Conservation (phyloP, 1,140 invertebrate species). For the Nebria ingens region DNA sequence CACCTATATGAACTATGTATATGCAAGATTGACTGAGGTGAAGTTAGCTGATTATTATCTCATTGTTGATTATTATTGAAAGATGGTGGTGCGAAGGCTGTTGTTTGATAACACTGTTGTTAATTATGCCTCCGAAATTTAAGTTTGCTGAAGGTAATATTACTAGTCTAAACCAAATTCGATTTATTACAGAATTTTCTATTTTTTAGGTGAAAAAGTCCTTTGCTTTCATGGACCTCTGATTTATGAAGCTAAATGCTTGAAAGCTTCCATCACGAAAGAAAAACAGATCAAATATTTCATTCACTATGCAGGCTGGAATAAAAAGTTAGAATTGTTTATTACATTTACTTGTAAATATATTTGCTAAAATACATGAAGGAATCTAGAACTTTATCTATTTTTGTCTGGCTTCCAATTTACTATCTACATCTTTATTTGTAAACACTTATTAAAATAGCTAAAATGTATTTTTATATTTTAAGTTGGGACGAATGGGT, state of each 20-base stretch:
- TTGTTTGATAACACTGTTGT: too few relatives aligned
- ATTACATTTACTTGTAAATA: too few relatives aligned
- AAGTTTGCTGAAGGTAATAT: slow-evolving; percentile 54
- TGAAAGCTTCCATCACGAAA: slow-evolving; percentile 70
- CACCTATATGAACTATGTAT: too few relatives aligned
- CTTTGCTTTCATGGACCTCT: slow-evolving; percentile 92
- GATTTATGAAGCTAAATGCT: slow-evolving; percentile 92
- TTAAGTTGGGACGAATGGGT: slow-evolving; percentile 98
- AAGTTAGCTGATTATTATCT: too few relatives aligned
- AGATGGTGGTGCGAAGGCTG: too few relatives aligned
- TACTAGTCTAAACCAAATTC: slow-evolving; percentile 1
- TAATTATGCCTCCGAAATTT: slow-evolving; percentile 39
- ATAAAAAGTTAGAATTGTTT: slow-evolving; percentile 79
- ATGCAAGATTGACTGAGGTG: too few relatives aligned
- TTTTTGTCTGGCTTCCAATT: neutral
- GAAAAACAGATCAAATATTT: slow-evolving; percentile 84
- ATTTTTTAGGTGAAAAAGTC: slow-evolving; percentile 80
- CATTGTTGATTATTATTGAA: too few relatives aligned
- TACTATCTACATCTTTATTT: neutral
- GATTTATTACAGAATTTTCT: slow-evolving; percentile 13
- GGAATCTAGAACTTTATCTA: neutral
- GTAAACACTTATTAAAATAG: slow-evolving; percentile 11
- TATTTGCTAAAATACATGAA: too few relatives aligned
- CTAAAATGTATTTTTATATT: slow-evolving; percentile 19
- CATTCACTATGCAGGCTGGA: slow-evolving; percentile 96